Evolutionary conservation across 2,888 invertebrate genomes (phyloP).

Genomic region (Anthrax anthrax): DNA sequence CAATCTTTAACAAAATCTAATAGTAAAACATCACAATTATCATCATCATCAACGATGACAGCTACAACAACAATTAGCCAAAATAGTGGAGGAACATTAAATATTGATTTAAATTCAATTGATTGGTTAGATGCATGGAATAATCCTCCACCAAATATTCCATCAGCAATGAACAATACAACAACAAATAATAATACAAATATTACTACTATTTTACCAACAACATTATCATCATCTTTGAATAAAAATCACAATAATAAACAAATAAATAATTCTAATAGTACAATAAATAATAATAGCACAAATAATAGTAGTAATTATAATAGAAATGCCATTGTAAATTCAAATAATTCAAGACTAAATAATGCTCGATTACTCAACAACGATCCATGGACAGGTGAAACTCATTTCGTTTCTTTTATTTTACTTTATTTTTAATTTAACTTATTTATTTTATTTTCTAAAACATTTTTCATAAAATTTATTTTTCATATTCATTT

Average conservation of each 20-base stretch:
- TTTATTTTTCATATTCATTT: no score
- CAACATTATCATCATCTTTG: neutral
- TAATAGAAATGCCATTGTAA: neutral
- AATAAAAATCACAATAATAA: neutral
- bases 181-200: constrained; percentile 3
- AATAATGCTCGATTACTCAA: constrained; percentile 5
- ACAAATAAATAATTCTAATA: neutral
- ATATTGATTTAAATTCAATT: constrained; percentile 9
- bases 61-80: constrained; percentile 5
- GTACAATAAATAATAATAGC: neutral
- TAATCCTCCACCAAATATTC: constrained; percentile 13
- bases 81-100: constrained; percentile 1
- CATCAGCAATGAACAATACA: constrained; percentile 4
- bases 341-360: neutral
- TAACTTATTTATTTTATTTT: constrained; percentile 21
- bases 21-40: constrained; percentile 10
- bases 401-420: constrained; percentile 34
- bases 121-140: constrained; percentile 17
- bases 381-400: constrained; percentile 18
- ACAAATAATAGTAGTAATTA: neutral
- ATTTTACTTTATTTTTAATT: constrained; percentile 16
- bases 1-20: constrained; percentile 14
- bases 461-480: no score
- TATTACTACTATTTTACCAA: neutral
- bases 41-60: constrained; percentile 1